Conservation (phyloP, 2,797 vertebrate genomes). For the Sebastes jordani region DNA sequence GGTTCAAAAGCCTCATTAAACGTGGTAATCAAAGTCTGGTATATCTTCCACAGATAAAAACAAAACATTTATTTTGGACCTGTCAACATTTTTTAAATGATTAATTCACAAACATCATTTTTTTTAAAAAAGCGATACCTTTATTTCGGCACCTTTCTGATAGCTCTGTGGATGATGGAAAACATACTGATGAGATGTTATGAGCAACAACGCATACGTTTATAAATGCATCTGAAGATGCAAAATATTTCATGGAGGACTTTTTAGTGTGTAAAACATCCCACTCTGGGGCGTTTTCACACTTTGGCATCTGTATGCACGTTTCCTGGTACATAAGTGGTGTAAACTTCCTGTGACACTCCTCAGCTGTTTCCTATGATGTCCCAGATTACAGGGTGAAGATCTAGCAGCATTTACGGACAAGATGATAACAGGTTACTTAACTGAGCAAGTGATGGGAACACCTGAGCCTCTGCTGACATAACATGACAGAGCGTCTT, state of each 20-base stretch:
- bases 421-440: constrained; percentile 21
- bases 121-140: too few relatives aligned
- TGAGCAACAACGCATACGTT: not conserved
- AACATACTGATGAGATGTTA: not conserved
- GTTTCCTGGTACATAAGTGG: not conserved
- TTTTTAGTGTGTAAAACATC: not conserved
- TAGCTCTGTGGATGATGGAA: not conserved
- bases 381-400: constrained; percentile 26
- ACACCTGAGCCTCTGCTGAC: constrained; percentile 44
- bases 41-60: too few relatives aligned
- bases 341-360: not conserved
- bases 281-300: not conserved
- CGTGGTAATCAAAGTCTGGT: too few relatives aligned
- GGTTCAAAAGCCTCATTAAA: too few relatives aligned
- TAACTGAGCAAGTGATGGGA: constrained; percentile 5
- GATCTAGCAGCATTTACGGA: constrained; percentile 6
- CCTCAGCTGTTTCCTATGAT: constrained; percentile 23
- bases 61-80: too few relatives aligned
- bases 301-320: not conserved
- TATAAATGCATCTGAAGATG: not conserved
- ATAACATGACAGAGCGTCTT: not conserved
- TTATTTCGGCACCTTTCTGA: too few relatives aligned
- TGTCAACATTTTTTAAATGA: too few relatives aligned
- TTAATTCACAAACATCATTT: too few relatives aligned
- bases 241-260: not conserved